phyloP scores from a whole-genome alignment of 2,797 vertebrate species.

The Bryconaethiops microstoma region DNA sequence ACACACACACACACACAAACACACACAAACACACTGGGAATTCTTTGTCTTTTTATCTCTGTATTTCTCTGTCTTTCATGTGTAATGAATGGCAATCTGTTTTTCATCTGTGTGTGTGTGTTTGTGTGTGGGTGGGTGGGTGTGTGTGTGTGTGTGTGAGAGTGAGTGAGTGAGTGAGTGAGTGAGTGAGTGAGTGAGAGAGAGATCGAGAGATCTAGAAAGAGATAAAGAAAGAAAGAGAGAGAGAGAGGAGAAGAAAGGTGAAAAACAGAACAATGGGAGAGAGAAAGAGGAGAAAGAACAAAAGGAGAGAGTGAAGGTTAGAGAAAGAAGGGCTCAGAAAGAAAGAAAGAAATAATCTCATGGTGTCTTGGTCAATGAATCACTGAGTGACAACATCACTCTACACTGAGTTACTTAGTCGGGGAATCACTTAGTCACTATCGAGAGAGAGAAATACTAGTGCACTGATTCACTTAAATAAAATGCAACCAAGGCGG shows the following conservation, averaged over 20 bases:
- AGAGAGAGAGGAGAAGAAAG: not conserved
- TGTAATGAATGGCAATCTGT: too few species aligned
- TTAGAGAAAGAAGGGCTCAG: not conserved
- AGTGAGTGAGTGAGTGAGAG: not conserved
- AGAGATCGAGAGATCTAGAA: not conserved
- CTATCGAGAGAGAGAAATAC: too few species aligned
- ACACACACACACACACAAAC: too few species aligned
- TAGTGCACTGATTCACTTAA: too few species aligned
- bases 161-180: not conserved
- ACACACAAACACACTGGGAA: not conserved
- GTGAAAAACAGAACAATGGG: too few species aligned
- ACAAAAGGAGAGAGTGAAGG: not conserved
- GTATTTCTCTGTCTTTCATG: too few species aligned
- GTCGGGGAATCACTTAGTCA: too few species aligned
- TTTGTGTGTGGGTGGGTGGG: not conserved
- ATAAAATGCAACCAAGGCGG: too few species aligned
- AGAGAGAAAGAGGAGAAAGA: not conserved
- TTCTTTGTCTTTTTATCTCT: too few species aligned
- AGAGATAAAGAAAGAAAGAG: not conserved
- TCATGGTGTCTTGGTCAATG: not conserved
- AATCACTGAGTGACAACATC: not conserved
- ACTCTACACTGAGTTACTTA: too few species aligned
- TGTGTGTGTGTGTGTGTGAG: not conserved
- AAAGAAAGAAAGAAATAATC: not conserved
- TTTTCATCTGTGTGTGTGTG: too few species aligned